phyloP scores from a whole-genome alignment of 2,888 invertebrate species.

The Leucophenga montana region DNA sequence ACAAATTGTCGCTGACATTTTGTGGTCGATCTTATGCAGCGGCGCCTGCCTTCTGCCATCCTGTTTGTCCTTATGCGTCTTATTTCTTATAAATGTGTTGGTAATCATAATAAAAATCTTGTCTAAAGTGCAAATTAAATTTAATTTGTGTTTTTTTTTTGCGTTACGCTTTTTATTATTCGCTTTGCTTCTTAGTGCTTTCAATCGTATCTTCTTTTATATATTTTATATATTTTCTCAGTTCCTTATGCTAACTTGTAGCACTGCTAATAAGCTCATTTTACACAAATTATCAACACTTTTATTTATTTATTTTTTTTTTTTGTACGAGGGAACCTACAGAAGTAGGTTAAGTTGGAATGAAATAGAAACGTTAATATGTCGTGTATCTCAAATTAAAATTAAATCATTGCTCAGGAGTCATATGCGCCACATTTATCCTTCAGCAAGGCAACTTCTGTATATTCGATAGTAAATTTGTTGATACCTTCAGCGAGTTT shows the following conservation, averaged over 20 bases:
- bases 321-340: too few relatives aligned
- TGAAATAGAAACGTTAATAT: too few relatives aligned
- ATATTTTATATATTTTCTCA: too few relatives aligned
- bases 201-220: too few relatives aligned
- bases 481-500: too few relatives aligned
- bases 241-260: too few relatives aligned
- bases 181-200: constrained; percentile 8
- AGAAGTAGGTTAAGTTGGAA: too few relatives aligned
- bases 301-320: neutral
- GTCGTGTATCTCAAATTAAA: too few relatives aligned
- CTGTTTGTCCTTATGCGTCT: neutral
- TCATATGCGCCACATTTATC: too few relatives aligned
- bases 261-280: constrained; percentile 20
- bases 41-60: neutral
- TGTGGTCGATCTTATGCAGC: constrained; percentile 46
- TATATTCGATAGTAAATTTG: too few relatives aligned
- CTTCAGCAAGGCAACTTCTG: too few relatives aligned
- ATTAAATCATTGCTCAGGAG: too few relatives aligned
- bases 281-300: constrained; percentile 13
- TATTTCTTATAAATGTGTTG: constrained; percentile 1
- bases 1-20: constrained; percentile 66
- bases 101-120: constrained; percentile 46
- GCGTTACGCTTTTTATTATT: neutral
- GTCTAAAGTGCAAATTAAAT: constrained; percentile 62
- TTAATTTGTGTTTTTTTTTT: constrained; percentile 47